Evolutionary conservation across 2,113 vertebrate genomes (phyloP), one percentile per base, ranked within the genome.

Genomic region (Gymnogyps californianus): DNA sequence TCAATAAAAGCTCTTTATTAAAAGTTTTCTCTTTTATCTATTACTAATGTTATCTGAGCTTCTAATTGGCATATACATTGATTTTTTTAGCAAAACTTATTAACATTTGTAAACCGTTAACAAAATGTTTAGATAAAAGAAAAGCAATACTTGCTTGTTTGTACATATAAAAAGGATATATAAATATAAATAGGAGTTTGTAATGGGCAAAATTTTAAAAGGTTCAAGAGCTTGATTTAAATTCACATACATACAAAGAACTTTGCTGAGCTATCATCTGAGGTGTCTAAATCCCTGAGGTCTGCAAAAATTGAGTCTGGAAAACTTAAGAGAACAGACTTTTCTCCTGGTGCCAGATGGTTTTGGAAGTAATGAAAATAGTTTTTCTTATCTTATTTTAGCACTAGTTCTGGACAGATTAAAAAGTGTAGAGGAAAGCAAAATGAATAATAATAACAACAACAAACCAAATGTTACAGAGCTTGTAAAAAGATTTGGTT

Each of bases 351-450:
- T 90, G 34, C 81, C 61, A 87, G 66, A 19, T 85, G 26, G 3
- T 71, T 92, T 75, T 85, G 54, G 36, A 93, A 87, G 3, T 13
- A 34, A 13, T 85, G 65, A 87, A 94, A 96, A 87, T 16, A 55
- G 28, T 6, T 92, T 80, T 96, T 83, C 51, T 94, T 88, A 86
- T 90, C 62, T 61, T 84, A 52, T 75, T 91, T 95, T 76, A 85
- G 2, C 40, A 61, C 44, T 65, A 67, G 20, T 67, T 84, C 32
- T 81, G 34, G 16, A 47, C 26, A 91, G 65, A 85, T 89, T 67
- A 95, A 87, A 75, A 95, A 76, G 9, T 71, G 14, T n/a, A 52
- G 40, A 77, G 28, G 49, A 87, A 91, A 88, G 21, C 11, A 91
- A 91, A 84, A 88, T 69, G 5, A 83, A 57, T 65, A 71, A 62